Evolutionary conservation across 2,888 invertebrate species (phyloP), one percentile per base, ranked within the genome.

Genomic region (Deroplatys truncata): DNA sequence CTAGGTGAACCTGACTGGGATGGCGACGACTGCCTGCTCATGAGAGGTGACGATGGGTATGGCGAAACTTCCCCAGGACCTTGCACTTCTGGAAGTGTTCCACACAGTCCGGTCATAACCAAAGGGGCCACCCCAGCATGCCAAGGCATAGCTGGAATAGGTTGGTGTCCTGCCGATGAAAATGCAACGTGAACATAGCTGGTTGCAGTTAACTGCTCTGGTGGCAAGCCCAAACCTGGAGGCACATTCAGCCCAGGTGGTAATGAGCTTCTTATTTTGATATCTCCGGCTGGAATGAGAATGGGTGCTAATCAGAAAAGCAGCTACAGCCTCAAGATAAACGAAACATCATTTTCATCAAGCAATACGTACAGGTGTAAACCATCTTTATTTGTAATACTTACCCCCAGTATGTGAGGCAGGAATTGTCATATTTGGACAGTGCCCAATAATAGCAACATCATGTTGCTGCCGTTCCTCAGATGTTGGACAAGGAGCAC

Each of bases 11-110:
- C 91, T 28, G 92, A 93, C 91, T 97, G 97, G 90, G 96, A 96
- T 85, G 97, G 97, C 85, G 98, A 97, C 88, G 97, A 96, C 92
- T 95, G 95, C 91, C 96, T 95, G 92, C 96, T 96, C 92, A 97
- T 95, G 93, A 96, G 95, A 20, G 97, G 97, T 87, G 97, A 97
- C 91, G 96, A 94, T 88, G 93, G 91, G 90, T 93, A 93, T 89
- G 93, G 93, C 20, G 92, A 91, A 13, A 84, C 89, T 35, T 88
- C 92, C 84, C 92, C 92, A 7, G 92, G 91, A 82, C 92, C 92
- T 92, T 93, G 92, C 28, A 91, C 92, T 25, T 93, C 93, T 25
- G 92, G 91, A 7, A 93, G 92, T 56, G 85, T 83, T 28, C 93
- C 90, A 90, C 93, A 93, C 28, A 93, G 91, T 82, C 93, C 93